Conservation (phyloP, 1,140 invertebrate genomes). For the Phortica variegata region DNA sequence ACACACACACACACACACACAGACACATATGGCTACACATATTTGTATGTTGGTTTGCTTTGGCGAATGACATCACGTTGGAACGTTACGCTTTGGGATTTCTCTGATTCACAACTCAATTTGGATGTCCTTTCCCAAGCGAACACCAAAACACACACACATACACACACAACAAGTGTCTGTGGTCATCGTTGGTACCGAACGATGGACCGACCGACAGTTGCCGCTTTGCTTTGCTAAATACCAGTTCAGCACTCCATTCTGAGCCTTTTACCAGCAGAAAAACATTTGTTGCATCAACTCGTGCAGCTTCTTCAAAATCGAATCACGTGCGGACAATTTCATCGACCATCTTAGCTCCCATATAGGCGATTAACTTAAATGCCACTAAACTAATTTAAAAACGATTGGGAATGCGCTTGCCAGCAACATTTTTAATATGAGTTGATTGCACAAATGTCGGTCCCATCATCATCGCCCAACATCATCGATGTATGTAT, state of each 20-base stretch:
- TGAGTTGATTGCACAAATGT: too few species aligned
- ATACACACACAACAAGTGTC: slow-evolving; percentile 12
- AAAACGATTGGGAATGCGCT: slow-evolving; percentile 51
- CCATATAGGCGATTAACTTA: slow-evolving; percentile 56
- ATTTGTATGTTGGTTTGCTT: background rate
- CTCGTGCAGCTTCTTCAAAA: slow-evolving; percentile 47
- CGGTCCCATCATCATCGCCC: too few species aligned
- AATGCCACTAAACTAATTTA: slow-evolving; percentile 58
- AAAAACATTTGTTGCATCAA: slow-evolving; percentile 35
- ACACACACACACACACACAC: slow-evolving; percentile 12
- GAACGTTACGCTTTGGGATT: slow-evolving; percentile 9
- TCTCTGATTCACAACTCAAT: slow-evolving; percentile 41
- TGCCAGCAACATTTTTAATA: background rate
- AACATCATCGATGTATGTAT: too few species aligned
- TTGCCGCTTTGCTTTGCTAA: slow-evolving; percentile 20
- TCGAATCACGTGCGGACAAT: slow-evolving; percentile 54
- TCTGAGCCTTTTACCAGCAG: background rate
- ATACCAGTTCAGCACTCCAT: background rate
- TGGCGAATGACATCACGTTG: slow-evolving; percentile 28
- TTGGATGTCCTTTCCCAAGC: slow-evolving; percentile 20
- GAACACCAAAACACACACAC: slow-evolving; percentile 10
- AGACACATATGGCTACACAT: background rate
- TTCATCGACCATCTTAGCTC: slow-evolving; percentile 43
- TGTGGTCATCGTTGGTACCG: slow-evolving; percentile 1
- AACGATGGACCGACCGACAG: slow-evolving; percentile 4